Base-by-base conservation (phyloP, 2,888 invertebrate genomes). In the Aleiodes testaceus region DNA sequence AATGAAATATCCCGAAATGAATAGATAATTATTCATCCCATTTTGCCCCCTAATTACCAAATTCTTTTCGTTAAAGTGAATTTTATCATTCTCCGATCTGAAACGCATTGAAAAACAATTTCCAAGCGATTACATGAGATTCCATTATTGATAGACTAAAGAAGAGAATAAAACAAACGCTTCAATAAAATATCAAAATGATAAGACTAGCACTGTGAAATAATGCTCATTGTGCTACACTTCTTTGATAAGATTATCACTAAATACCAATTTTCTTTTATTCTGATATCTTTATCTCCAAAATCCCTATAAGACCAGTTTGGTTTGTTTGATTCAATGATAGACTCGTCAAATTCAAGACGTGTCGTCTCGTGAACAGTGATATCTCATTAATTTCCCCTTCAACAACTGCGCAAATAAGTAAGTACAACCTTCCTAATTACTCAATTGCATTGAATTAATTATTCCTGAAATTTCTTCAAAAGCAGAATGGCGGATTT, bases 211-310 rank as follows among this genome's bases (percentile, higher is more conserved):
- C 59, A 26, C 18, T 42, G 59, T 42, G 36, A 42, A 3, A 36
- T 16, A 16, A 59, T 44, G 42, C 44, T 5, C 20, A 42, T 66
- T 20, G 30, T 26, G 26, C 16, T 30, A n/a, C 26, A 42, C 30
- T 30, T 36, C 50, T 20, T 12, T 50, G 70, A 70, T 70, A 66
- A 66, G 70, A 70, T 66, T 70, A 70, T 14, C 66, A 30, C 9
- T 4, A 16, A 52, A 22, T 55, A 59, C 47, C 20, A 18, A 45
- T 30, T 26, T 59, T 42, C 9, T 42, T 66, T 53, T 22, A n/a
- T 9, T 12, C 22, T 66, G 66, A 70, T 66, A 66, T 49, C 20
- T 36, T 1, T 44, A 59, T 59, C 66, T 14, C 59, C 20, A 26
- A 66, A 66, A 49, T 66, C 59, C 36, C 55, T 70, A 66, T 66